These are phyloP conservation scores for Theropithecus gelada DNA, from an alignment of 2,113 vertebrate species.

Conservation along the genomic window DNA sequence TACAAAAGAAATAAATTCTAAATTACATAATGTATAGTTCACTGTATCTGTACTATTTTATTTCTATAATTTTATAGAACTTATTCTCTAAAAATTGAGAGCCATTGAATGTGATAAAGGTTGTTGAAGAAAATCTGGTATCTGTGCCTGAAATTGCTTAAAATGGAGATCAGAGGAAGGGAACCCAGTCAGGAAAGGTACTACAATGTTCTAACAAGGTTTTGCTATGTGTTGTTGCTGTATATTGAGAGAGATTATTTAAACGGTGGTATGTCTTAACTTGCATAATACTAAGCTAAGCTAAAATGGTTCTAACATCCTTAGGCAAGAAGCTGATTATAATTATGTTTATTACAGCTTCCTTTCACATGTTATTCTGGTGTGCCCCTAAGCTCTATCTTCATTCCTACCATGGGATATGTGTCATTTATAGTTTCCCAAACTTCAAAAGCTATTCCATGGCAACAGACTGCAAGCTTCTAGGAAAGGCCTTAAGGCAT, in stretches of 20 bases:
- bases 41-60: too few relatives aligned
- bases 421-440: conserved; percentile 37
- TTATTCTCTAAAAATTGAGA: background rate
- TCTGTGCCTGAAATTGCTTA: conserved; percentile 10
- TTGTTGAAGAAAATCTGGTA: background rate
- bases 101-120: background rate
- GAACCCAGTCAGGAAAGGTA: background rate
- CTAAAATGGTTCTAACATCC: background rate
- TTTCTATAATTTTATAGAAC: background rate
- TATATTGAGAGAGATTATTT: background rate
- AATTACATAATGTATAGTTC: too few relatives aligned
- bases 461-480: background rate
- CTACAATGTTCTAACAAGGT: background rate
- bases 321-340: conserved; percentile 48
- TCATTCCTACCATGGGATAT: background rate
- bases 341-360: conserved; percentile 7
- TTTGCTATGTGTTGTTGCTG: background rate
- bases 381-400: background rate
- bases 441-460: conserved; percentile 39
- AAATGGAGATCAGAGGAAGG: background rate
- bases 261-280: background rate
- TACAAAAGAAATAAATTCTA: too few relatives aligned
- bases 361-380: background rate
- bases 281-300: background rate
- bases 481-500: background rate